phyloP scores from a whole-genome alignment of 2,888 invertebrate species.

The Vanessa cardui region DNA sequence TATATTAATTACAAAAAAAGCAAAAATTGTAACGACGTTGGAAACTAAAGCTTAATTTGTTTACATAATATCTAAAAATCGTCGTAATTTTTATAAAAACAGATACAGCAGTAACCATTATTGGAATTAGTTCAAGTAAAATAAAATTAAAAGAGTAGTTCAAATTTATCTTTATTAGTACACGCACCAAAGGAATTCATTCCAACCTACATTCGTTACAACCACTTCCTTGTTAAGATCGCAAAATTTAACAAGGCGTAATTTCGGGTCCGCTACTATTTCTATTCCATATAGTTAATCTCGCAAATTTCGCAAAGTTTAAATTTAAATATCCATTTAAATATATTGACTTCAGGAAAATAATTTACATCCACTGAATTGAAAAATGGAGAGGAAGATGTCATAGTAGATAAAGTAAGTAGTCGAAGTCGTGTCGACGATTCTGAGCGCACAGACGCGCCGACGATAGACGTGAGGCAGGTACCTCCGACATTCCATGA shows the following conservation, averaged over 20 bases:
- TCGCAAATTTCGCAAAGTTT: neutral
- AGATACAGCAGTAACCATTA: too few relatives aligned
- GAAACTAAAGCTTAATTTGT: neutral
- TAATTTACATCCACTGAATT: neutral
- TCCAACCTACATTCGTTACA: slow-evolving; percentile 21
- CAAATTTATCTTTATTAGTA: neutral
- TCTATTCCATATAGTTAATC: slow-evolving; percentile 6
- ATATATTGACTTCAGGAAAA: neutral
- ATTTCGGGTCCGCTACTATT: slow-evolving; percentile 23
- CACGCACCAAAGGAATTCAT: slow-evolving; percentile 4
- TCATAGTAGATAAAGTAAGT: slow-evolving; percentile 1
- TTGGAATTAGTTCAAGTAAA: too few relatives aligned
- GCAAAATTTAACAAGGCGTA: slow-evolving; percentile 30
- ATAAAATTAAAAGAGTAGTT: neutral
- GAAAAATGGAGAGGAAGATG: neutral
- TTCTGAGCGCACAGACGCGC: slow-evolving; percentile 23
- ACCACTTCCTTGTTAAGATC: slow-evolving; percentile 38
- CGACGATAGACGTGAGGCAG: slow-evolving; percentile 36
- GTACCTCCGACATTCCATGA: slow-evolving; percentile 24
- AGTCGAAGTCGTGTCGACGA: neutral
- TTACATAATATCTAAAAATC: neutral
- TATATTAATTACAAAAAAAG: neutral
- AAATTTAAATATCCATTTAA: neutral
- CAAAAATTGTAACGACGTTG: neutral
- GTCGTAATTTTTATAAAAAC: too few relatives aligned